These are phyloP conservation scores for Eulemur rufifrons DNA, from an alignment of 2,113 vertebrate genomes.

Conservation along the genomic window DNA sequence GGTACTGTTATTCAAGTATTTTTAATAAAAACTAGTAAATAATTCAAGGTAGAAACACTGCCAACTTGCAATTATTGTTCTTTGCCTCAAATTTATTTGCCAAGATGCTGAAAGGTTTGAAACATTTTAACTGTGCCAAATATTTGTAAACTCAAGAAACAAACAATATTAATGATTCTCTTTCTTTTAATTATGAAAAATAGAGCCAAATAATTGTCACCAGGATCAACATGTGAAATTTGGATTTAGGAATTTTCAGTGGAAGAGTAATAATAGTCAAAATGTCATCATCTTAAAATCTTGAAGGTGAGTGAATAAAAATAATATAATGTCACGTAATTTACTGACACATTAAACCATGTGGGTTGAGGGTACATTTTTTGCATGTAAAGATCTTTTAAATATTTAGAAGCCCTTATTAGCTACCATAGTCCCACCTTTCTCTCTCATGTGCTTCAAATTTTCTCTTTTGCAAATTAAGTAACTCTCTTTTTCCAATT, in stretches of 20 bases:
- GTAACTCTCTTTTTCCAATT: background rate
- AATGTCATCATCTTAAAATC: background rate
- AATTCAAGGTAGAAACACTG: conserved; percentile 40
- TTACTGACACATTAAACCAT: background rate
- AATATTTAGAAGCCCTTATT: background rate
- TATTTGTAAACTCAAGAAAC: background rate
- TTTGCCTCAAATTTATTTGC: conserved; percentile 14
- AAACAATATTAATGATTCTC: background rate
- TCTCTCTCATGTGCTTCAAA: background rate
- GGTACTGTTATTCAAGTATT: background rate
- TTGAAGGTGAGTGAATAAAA: background rate
- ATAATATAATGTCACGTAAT: background rate
- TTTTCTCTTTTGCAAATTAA: background rate
- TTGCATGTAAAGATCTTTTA: accelerated
- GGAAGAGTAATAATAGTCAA: background rate
- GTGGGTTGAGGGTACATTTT: background rate
- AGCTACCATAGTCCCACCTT: background rate
- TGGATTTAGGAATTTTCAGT: background rate
- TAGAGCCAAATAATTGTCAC: background rate
- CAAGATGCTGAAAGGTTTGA: conserved; percentile 11
- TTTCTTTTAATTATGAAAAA: background rate
- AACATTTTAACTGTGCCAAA: background rate
- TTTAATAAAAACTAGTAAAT: conserved; percentile 53
- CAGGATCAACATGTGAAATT: background rate
- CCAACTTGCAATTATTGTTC: conserved; percentile 17